Evolutionary conservation across 2,888 invertebrate genomes (phyloP), one percentile per base, ranked within the genome.

Genomic region (Chromoteleia sp.): DNA sequence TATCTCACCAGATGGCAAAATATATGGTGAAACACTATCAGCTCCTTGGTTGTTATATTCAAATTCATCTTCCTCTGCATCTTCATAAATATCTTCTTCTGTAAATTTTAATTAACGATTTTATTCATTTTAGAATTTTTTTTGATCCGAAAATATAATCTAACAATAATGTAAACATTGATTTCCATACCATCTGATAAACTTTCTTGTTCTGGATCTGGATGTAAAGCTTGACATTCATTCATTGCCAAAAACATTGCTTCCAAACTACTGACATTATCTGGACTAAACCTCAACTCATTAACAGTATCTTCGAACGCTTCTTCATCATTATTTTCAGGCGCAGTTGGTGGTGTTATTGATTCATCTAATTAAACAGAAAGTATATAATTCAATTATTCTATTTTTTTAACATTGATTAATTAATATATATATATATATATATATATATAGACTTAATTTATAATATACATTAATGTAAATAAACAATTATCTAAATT

Each of bases 171-270:
- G 6, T 25, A 33, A 33, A 33, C 7, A 33, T 33, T 33, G 29
- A 50, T 19, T 48, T 67, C 1, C 17, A 81, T 89, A 92, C 92
- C 92, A 82, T 92, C 93, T 14, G 93, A 92, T 83, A 92, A 90
- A 80, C 92, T 94, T 65, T 96, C 95, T 45, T 93, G 93, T 43
- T 79, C 79, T 8, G 95, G 95, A 91, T 97, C 96, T 1, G 97
- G 97, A 93, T 97, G 96, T 77, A 97, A 92, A 12, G 94, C 94
- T 92, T 97, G 97, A 87, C 97, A 97, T 45, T 95, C 93, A 82
- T 94, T 94, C 93, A 97, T 94, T 5, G 96, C 94, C 87, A 94
- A 93, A 90, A 95, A 97, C 93, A 97, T 95, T 8, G 92, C 92
- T 78, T 94, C 94, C 84, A 97, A 93, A 65, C 93, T 92, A 73